A percentile compares a stretch with the other conserved stretches of the same genome.
Conservation (phyloP, 2,797 vertebrate species). For the Kryptopterus vitreolus region DNA sequence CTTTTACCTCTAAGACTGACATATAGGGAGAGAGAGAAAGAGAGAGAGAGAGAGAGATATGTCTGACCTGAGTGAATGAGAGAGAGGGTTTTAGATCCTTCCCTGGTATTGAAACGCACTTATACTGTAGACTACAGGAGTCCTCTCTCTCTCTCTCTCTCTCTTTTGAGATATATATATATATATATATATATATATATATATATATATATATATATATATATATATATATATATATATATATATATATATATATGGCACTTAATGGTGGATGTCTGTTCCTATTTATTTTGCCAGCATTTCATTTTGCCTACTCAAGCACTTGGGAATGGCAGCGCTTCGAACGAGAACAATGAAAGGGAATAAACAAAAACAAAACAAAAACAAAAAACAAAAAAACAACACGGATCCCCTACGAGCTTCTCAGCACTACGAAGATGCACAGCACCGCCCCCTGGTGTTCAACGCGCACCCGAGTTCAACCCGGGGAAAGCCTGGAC, state of each 20-base stretch:
- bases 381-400: too few species aligned
- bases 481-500: too few species aligned
- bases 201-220: not conserved
- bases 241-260: slow-evolving; percentile 55
- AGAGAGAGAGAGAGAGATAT: not conserved
- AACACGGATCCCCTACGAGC: not conserved
- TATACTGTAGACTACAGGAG: slow-evolving; percentile 32
- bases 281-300: slow-evolving; percentile 47
- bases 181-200: slow-evolving; percentile 41
- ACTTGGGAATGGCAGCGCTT: slow-evolving; percentile 37
- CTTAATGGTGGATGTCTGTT: slow-evolving; percentile 56
- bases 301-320: slow-evolving; percentile 56
- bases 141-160: slow-evolving; percentile 10
- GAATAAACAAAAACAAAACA: too few species aligned
- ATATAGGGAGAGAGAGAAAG: slow-evolving; percentile 36
- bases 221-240: not conserved
- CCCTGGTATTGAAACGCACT: slow-evolving; percentile 27
- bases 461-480: not conserved
- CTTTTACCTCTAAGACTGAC: slow-evolving; percentile 51
- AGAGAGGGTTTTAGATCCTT: slow-evolving; percentile 26
- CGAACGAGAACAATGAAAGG: slow-evolving; percentile 32
- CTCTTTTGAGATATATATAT: too few species aligned
- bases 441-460: not conserved
- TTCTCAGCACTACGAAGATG: slow-evolving; percentile 16
- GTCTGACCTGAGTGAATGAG: too few species aligned